A percentile compares a stretch with the other conserved stretches of the same genome.
These are phyloP conservation scores for Eleginops maclovinus DNA, from an alignment of 2,113 vertebrate genomes.

Conservation along the genomic window DNA sequence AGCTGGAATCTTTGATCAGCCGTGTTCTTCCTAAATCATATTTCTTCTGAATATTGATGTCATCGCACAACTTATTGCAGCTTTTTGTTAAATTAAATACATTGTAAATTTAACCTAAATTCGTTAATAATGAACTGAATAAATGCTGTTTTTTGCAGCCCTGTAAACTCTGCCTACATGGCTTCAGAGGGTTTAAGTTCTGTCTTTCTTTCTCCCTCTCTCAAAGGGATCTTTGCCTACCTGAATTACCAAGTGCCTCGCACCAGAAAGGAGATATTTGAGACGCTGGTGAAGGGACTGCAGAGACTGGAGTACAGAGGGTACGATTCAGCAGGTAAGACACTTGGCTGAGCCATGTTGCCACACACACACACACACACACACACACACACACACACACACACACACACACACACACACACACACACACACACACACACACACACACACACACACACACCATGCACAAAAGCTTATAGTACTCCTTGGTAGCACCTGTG, in stretches of 20 bases:
- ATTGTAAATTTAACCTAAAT: not conserved
- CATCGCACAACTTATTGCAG: not conserved
- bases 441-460: too few relatives aligned
- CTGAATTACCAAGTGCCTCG: slow-evolving; percentile 95
- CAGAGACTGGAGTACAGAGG: slow-evolving; percentile 97
- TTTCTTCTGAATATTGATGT: not conserved
- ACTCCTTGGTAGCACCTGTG: slow-evolving; percentile 31
- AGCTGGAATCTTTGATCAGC: not conserved
- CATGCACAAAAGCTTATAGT: slow-evolving; percentile 22
- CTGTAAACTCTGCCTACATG: not conserved
- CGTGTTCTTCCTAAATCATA: not conserved
- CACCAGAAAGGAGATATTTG: slow-evolving; percentile 94
- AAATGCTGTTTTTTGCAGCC: not conserved
- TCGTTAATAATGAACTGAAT: not conserved
- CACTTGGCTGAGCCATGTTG: slow-evolving; percentile 32
- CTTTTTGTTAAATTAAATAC: not conserved
- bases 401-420: slow-evolving; percentile 16
- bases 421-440: slow-evolving; percentile 21
- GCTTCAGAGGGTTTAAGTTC: slow-evolving; percentile 4
- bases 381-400: slow-evolving; percentile 24
- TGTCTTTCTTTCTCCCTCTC: slow-evolving; percentile 34
- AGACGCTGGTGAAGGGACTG: slow-evolving; percentile 93
- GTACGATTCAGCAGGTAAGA: slow-evolving; percentile 96
- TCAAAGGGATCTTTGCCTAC: slow-evolving; percentile 96
- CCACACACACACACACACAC: slow-evolving; percentile 21